phyloP scores from a whole-genome alignment of 2,113 vertebrate species.

The Chaenogobius annularis region DNA sequence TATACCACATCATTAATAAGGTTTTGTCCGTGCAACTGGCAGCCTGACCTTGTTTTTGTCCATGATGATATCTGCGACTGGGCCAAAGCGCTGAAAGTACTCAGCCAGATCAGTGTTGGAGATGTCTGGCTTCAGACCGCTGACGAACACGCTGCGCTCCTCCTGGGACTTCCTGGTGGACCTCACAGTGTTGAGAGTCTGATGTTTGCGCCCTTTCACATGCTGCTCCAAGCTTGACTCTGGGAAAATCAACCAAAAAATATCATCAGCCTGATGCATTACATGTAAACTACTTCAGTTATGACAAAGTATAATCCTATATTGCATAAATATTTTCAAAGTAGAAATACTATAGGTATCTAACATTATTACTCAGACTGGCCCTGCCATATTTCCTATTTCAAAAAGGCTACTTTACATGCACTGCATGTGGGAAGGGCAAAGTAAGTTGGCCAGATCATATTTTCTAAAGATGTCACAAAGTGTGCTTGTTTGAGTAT shows the following conservation, averaged over 20 bases:
- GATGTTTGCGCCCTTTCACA: constrained; percentile 84
- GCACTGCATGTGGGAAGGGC: not conserved
- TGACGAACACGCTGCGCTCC: constrained; percentile 87
- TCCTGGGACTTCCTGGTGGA: constrained; percentile 80
- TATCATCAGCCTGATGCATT: not conserved
- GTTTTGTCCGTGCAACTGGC: not conserved
- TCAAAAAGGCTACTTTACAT: not conserved
- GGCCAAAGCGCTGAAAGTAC: constrained; percentile 84
- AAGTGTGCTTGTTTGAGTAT: no score
- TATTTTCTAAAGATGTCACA: no score
- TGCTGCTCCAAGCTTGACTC: constrained; percentile 83
- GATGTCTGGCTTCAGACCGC: constrained; percentile 80
- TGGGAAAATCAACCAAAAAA: constrained; percentile 36
- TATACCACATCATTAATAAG: not conserved
- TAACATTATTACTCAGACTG: no score
- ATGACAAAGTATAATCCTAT: not conserved
- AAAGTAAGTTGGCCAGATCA: not conserved
- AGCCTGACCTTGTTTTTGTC: constrained; percentile 87
- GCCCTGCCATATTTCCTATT: no score
- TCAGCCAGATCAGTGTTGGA: constrained; percentile 76
- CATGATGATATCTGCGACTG: constrained; percentile 83
- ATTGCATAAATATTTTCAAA: no score
- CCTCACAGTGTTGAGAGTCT: constrained; percentile 76
- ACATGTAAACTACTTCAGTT: not conserved
- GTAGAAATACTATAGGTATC: no score